Evolutionary conservation across 2,113 vertebrate species (phyloP).

Genomic region (Sarotherodon lohbergeri): DNA sequence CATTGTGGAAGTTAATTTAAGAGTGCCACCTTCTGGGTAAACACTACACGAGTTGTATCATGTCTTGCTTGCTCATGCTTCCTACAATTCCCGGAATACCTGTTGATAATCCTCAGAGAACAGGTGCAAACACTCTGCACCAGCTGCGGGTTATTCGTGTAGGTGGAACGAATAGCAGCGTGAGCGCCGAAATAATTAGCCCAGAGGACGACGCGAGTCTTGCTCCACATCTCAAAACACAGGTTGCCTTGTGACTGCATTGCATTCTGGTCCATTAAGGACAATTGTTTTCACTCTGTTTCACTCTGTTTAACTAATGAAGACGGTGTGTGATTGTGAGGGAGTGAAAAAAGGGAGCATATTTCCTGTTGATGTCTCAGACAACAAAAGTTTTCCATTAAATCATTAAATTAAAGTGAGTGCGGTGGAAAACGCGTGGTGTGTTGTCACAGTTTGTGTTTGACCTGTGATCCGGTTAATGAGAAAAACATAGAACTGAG

Average conservation of each 20-base stretch:
- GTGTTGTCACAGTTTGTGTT: background rate
- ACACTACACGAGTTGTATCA: background rate
- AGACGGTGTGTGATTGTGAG: background rate
- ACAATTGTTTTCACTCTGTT: background rate
- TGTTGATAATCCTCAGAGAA: conserved; percentile 5
- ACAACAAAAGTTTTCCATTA: background rate
- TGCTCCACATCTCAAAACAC: background rate
- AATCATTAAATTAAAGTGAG: background rate
- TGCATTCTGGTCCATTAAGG: conserved; percentile 12
- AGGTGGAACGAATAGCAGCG: conserved; percentile 1
- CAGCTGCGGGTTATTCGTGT: conserved; percentile 1
- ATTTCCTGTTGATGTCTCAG: background rate
- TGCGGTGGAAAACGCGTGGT: background rate
- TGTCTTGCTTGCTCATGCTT: conserved; percentile 1
- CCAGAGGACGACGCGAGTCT: background rate
- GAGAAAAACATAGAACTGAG: background rate
- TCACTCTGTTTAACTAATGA: background rate
- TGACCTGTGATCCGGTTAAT: background rate
- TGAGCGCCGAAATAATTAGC: conserved; percentile 8
- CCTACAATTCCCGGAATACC: conserved; percentile 36
- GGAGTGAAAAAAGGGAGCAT: background rate
- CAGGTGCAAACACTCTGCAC: conserved; percentile 12
- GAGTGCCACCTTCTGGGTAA: background rate
- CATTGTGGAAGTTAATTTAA: background rate
- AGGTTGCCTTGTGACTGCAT: background rate